These are phyloP conservation scores for Eleutherodactylus coqui DNA, from an alignment of 2,797 vertebrate species.

Conservation along the genomic window DNA sequence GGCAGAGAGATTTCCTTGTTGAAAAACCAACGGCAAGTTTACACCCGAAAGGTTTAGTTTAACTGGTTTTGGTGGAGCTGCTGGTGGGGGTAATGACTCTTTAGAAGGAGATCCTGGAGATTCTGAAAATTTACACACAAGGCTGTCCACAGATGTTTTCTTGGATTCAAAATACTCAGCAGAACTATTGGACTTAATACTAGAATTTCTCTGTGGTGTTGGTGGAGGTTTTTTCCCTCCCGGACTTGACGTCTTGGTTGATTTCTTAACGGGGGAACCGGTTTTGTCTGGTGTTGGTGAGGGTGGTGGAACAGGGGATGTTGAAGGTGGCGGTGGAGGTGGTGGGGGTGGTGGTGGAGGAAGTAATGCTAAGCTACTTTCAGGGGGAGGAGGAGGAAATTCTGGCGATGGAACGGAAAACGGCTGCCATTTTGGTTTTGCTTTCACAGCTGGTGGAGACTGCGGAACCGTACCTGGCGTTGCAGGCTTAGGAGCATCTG, in stretches of 20 bases:
- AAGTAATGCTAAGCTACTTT: conserved; percentile 81
- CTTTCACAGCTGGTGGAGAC: conserved; percentile 91
- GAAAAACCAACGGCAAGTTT: conserved; percentile 81
- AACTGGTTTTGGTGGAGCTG: conserved; percentile 90
- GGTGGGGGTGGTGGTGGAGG: conserved; percentile 82
- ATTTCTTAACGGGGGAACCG: conserved; percentile 80
- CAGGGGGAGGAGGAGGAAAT: conserved; percentile 91
- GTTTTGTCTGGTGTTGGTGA: conserved; percentile 80
- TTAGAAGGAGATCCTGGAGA: conserved; percentile 82
- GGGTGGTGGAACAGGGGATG: conserved; percentile 75
- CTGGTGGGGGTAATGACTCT: conserved; percentile 79
- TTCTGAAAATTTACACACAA: conserved; percentile 88
- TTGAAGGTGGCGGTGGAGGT: conserved; percentile 69
- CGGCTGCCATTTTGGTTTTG: conserved; percentile 94
- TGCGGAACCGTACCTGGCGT: conserved; percentile 78
- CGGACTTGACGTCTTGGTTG: conserved; percentile 78
- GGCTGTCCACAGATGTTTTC: conserved; percentile 85
- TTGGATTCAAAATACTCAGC: conserved; percentile 86
- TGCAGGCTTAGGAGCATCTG: conserved; percentile 74
- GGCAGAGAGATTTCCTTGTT: conserved; percentile 76
- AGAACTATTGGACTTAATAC: conserved; percentile 80
- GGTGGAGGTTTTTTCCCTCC: conserved; percentile 89
- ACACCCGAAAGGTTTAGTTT: conserved; percentile 86
- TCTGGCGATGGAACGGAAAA: conserved; percentile 79
- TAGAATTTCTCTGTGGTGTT: conserved; percentile 90